Evolutionary conservation across 64 coral and sea anemone species (phyloP), one percentile per base, ranked within the genome.

Genomic region (Cladopsammia gracilis): DNA sequence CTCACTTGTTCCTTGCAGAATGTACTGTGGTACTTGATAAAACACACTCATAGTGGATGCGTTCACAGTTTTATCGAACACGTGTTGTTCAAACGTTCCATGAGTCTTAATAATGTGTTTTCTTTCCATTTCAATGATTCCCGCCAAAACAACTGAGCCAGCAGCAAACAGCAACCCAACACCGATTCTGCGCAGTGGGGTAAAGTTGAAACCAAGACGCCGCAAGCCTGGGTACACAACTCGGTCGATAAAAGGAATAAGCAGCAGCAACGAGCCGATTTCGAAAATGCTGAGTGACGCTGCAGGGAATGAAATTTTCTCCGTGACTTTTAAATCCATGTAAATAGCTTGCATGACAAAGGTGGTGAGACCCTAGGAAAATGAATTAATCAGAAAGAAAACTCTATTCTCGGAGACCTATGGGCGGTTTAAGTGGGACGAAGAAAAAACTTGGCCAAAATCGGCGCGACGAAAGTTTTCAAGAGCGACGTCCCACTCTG

Each of bases 151-250:
- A 44, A 89, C 77, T 2, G 95, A 96, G 12, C 56, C 77, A 18
- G 85, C 90, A 8, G 90, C 77, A 64, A 92, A 83, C 6, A 96
- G 47, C 85, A 96, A 74, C 57, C 95, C 95, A 68, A 75, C 49
- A 6, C 95, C 85, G 34, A 96, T 96, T 43, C 87, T 92, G 56
- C 70, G 90, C 56, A 96, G 78, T 14, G 90, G 95, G 14, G 95
- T 96, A 58, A 89, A 73, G 5, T 48, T 90, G 26, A 96, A n/a
- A 23, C 94, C 94, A 88, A 66, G 25, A 20, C 79, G 64, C 2
- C 57, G 69, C 0, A 96, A 7, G 44, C 71, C 45, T 52, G 95
- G 95, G 77, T 92, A 96, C 46, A 96, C 49, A 0, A 92, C 62
- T 60, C 75, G 78, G 61, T 88, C 90, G 19, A 96, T 75, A 58